These are phyloP conservation scores for Chiloscyllium punctatum DNA, from an alignment of 2,797 vertebrate species.

Conservation along the genomic window DNA sequence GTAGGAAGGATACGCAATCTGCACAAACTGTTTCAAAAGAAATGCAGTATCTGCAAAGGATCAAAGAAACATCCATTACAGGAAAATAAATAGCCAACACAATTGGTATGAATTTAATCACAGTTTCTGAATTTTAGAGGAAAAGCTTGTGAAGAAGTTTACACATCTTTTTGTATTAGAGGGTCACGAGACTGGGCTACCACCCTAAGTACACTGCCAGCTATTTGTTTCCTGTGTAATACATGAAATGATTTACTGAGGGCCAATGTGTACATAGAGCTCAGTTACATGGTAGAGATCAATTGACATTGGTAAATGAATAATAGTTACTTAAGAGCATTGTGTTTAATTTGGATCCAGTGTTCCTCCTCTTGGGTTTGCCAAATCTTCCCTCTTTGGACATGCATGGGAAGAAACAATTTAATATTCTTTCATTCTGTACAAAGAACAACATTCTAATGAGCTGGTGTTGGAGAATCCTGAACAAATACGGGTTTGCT, in stretches of 20 bases:
- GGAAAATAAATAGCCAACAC: background rate
- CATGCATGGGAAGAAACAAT: too few species aligned
- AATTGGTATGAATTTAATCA: background rate
- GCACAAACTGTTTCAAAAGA: background rate
- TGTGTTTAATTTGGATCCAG: background rate
- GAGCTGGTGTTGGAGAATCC: too few species aligned
- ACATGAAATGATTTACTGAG: background rate
- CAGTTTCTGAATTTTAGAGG: background rate
- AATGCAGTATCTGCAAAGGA: background rate
- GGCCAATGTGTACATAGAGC: background rate
- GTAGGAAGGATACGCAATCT: background rate
- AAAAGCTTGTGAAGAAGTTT: background rate
- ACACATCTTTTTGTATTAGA: background rate
- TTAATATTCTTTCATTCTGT: too few species aligned
- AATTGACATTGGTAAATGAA: background rate
- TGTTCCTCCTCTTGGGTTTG: too few species aligned
- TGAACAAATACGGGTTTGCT: too few species aligned
- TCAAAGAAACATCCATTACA: background rate
- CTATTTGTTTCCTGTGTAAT: background rate
- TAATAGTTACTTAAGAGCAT: background rate
- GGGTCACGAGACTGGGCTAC: background rate
- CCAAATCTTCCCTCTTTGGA: too few species aligned
- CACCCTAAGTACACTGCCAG: background rate
- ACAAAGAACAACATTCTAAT: too few species aligned
- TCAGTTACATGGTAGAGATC: slow-evolving; percentile 11